These are phyloP conservation scores for Coendou prehensilis DNA, from an alignment of 2,797 vertebrate genomes.

Conservation along the genomic window DNA sequence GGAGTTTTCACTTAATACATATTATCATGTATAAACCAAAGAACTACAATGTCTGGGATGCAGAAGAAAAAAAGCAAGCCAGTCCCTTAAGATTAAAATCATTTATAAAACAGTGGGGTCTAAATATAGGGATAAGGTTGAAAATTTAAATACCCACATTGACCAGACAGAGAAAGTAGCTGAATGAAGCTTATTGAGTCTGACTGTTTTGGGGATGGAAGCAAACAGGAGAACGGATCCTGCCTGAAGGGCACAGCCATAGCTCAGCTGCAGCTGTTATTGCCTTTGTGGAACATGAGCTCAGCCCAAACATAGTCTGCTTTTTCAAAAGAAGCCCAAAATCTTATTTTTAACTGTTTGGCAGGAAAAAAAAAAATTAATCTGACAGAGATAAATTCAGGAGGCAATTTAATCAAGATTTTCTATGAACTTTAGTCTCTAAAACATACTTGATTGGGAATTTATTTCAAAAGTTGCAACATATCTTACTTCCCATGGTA, in stretches of 20 bases:
- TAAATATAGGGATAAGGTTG: not conserved
- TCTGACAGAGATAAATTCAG: slow-evolving; percentile 45
- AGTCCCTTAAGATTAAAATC: not conserved
- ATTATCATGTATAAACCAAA: not conserved
- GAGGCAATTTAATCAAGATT: slow-evolving; percentile 58
- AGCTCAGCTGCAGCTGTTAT: not conserved
- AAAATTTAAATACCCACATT: not conserved
- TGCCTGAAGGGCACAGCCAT: not conserved
- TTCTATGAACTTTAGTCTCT: slow-evolving; percentile 38
- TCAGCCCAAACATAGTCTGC: not conserved
- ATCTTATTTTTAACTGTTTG: slow-evolving; percentile 24
- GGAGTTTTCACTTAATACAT: not conserved
- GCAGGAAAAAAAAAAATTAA: not conserved
- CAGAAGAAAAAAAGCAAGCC: not conserved
- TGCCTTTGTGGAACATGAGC: not conserved
- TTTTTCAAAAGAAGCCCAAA: not conserved
- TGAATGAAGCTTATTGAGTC: not conserved
- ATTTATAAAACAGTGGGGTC: not conserved
- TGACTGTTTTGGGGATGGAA: not conserved
- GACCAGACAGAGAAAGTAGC: not conserved
- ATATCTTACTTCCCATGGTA: slow-evolving; percentile 39
- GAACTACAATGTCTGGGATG: not conserved
- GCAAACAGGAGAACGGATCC: not conserved
- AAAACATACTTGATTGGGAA: slow-evolving; percentile 3
- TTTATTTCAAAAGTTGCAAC: slow-evolving; percentile 38